Conservation (phyloP, 1,140 invertebrate genomes). For the Drosophila guanche region DNA sequence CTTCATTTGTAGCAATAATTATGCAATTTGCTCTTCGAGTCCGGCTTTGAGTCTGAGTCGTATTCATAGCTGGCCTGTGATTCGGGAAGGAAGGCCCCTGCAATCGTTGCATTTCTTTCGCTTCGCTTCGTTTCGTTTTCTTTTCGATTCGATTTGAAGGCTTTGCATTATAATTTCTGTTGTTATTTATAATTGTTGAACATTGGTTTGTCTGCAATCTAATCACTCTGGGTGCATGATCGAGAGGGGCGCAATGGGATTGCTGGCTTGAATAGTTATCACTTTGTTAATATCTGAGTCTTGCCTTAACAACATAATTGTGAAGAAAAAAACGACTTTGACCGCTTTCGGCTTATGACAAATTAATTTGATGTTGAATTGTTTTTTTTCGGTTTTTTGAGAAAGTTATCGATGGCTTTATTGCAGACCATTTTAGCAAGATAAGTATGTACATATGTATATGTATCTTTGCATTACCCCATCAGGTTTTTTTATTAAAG, state of each 20-base stretch:
- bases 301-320: slow-evolving; percentile 68
- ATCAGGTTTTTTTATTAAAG: slow-evolving; percentile 19
- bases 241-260: slow-evolving; percentile 18
- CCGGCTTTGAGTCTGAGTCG: neutral
- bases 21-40: slow-evolving; percentile 71
- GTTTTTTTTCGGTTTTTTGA: slow-evolving; percentile 35
- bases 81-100: slow-evolving; percentile 23
- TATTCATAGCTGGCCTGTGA: neutral
- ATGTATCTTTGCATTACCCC: slow-evolving; percentile 19
- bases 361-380: slow-evolving; percentile 77
- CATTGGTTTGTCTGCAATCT: slow-evolving; percentile 3
- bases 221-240: slow-evolving; percentile 53
- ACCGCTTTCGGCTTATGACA: slow-evolving; percentile 65
- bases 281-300: slow-evolving; percentile 35
- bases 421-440: slow-evolving; percentile 19
- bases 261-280: slow-evolving; percentile 57
- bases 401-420: slow-evolving; percentile 57
- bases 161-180: slow-evolving; percentile 57
- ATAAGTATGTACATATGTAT: too few relatives aligned
- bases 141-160: slow-evolving; percentile 48
- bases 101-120: slow-evolving; percentile 58
- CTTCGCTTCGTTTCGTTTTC: slow-evolving; percentile 11
- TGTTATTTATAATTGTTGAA: slow-evolving; percentile 62
- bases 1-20: slow-evolving; percentile 81
- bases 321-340: slow-evolving; percentile 58